Base-by-base conservation (phyloP, 2,888 invertebrate species). In the Syritta pipiens region DNA sequence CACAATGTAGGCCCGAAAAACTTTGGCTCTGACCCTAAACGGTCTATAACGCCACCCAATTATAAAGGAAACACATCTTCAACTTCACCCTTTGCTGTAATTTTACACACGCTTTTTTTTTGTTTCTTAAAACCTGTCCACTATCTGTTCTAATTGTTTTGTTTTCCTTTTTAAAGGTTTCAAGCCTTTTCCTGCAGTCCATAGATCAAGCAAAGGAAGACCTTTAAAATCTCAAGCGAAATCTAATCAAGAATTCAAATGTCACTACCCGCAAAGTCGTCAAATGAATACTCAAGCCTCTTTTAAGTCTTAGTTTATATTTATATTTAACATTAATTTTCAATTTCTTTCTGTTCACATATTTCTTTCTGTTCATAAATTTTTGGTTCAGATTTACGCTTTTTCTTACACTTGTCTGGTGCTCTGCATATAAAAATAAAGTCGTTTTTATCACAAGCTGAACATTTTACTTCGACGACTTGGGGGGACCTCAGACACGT, bases 121-220 rank as follows among this genome's bases (percentile, higher is more conserved):
- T 19, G 14, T 17, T 40, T 6, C 35, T 19, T 3, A n/a, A n/a
- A n/a, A 12, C 0, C 6, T 51, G 17, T 4, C 37, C 14, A 5
- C 1, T 6, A 2, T 55, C 28, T 24, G n/a, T 5, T 49, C 17
- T n/a, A 17, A 55, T 28, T n/a, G 19, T 26, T 49, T 37, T 30
- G 26, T 35, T 53, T 65, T 35, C 53, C 22, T 35, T 46, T 65
- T 65, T 44, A 44, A 63, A 53, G 65, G 12, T 53, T 44, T 10
- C 7, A 65, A 46, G 28, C 24, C 7, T 46, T 40, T 49, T 49
- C 14, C 17, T 4, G 19, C 26, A 19, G 6, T 14, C 5, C 7
- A 7, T 35, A 9, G 32, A 30, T 26, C 51, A 35, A 51, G 12
- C 26, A 51, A 32, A 32, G 9, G 37, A 40, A 55, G 55, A 30